Evolutionary conservation across 2,888 invertebrate species (phyloP).

Genomic region (Leuctra nigra): DNA sequence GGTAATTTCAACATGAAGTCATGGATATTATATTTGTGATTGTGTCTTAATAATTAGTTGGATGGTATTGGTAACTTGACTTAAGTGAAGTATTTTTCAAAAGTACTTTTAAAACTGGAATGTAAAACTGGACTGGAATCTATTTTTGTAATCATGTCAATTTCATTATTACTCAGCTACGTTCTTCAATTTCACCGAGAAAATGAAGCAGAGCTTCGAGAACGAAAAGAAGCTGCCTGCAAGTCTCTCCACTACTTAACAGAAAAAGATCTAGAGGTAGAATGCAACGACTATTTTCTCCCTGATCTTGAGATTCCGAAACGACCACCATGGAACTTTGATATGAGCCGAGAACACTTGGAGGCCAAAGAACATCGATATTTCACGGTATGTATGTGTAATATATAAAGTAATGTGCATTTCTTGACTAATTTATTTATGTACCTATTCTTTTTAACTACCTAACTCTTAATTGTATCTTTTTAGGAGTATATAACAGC

Average conservation of each 20-base stretch:
- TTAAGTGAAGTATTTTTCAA: not conserved
- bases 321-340: conserved; percentile 77
- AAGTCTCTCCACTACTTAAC: conserved; percentile 48
- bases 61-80: not conserved
- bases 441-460: not conserved
- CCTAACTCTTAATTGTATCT: conserved; percentile 17
- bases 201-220: conserved; percentile 61
- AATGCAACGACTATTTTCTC: conserved; percentile 60
- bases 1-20: not conserved
- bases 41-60: too few relatives aligned
- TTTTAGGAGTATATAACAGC: conserved; percentile 65
- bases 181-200: conserved; percentile 80
- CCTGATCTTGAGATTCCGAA: conserved; percentile 69
- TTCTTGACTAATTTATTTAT: not conserved
- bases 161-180: conserved; percentile 49
- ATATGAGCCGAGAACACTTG: conserved; percentile 62
- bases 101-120: too few relatives aligned
- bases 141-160: not conserved
- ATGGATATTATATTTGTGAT: too few relatives aligned
- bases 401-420: not conserved
- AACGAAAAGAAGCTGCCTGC: conserved; percentile 61
- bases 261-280: conserved; percentile 60
- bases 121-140: not conserved
- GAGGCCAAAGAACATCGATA: conserved; percentile 77
- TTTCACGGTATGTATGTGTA: conserved; percentile 65